Evolutionary conservation across 2,888 invertebrate genomes (phyloP).

Genomic region (Ischnura elegans): DNA sequence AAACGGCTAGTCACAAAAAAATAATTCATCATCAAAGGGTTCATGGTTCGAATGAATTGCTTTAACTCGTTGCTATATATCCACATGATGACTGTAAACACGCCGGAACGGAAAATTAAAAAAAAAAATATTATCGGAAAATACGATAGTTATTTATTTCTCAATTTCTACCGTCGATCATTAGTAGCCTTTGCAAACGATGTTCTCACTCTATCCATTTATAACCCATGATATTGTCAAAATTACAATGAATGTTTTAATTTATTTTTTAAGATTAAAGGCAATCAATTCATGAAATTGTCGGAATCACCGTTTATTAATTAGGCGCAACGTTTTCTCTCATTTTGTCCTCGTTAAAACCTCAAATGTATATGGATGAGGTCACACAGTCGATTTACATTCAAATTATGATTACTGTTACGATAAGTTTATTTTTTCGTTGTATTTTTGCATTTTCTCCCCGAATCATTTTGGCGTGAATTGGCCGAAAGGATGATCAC

Average conservation of each 20-base stretch:
- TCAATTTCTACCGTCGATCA: not conserved
- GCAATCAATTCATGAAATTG: not conserved
- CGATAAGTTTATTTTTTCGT: not conserved
- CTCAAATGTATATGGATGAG: not conserved
- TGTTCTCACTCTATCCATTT: not conserved
- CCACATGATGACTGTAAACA: not conserved
- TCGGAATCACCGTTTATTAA: not conserved
- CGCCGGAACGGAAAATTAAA: not conserved
- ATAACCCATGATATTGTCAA: conserved; percentile 18
- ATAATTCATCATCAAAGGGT: not conserved
- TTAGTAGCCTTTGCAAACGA: not conserved
- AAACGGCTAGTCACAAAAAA: not conserved
- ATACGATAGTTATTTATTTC: conserved; percentile 1
- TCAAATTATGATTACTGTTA: not conserved
- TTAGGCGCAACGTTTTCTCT: not conserved
- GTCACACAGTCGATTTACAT: not conserved
- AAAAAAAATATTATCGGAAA: not conserved
- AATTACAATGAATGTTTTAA: not conserved
- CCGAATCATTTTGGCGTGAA: too few relatives aligned
- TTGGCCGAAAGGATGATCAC: too few relatives aligned
- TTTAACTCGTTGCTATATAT: not conserved
- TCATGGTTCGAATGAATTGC: not conserved
- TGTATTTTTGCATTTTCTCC: too few relatives aligned
- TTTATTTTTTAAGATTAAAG: not conserved
- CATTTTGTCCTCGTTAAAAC: not conserved